phyloP scores from a whole-genome alignment of 2,888 invertebrate genomes.

The Odontomyia ornata region DNA sequence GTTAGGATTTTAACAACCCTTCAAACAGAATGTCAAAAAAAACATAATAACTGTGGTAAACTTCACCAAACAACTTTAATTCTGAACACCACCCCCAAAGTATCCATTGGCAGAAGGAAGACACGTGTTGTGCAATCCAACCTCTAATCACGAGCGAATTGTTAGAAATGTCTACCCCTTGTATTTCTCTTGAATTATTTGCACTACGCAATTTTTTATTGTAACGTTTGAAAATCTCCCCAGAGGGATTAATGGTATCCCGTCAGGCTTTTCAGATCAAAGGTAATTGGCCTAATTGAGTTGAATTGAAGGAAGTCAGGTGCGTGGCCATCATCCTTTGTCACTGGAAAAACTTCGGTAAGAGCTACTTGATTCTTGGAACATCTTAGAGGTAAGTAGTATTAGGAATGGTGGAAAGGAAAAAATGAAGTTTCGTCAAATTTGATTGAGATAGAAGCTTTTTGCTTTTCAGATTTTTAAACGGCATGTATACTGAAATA shows the following conservation, averaged over 20 bases:
- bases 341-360: slow-evolving; percentile 4
- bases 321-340: slow-evolving; percentile 44
- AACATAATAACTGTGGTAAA: background rate
- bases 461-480: too few species aligned
- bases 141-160: slow-evolving; percentile 45
- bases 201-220: slow-evolving; percentile 8
- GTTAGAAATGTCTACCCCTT: slow-evolving; percentile 31
- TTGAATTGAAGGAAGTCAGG: slow-evolving; percentile 47
- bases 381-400: too few species aligned
- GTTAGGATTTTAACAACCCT: too few species aligned
- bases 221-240: slow-evolving; percentile 19
- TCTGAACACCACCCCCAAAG: background rate
- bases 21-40: background rate
- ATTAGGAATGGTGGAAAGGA: too few species aligned
- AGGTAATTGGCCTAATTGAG: slow-evolving; percentile 50
- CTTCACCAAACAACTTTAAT: background rate
- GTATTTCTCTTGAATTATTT: background rate
- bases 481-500: too few species aligned
- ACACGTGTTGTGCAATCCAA: slow-evolving; percentile 48
- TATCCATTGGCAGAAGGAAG: background rate
- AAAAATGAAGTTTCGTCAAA: too few species aligned
- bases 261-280: slow-evolving; percentile 45
- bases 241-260: slow-evolving; percentile 34
- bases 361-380: background rate
- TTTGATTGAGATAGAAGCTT: too few species aligned